Conservation (phyloP, 2,797 vertebrate genomes). For the Alosa sapidissima region DNA sequence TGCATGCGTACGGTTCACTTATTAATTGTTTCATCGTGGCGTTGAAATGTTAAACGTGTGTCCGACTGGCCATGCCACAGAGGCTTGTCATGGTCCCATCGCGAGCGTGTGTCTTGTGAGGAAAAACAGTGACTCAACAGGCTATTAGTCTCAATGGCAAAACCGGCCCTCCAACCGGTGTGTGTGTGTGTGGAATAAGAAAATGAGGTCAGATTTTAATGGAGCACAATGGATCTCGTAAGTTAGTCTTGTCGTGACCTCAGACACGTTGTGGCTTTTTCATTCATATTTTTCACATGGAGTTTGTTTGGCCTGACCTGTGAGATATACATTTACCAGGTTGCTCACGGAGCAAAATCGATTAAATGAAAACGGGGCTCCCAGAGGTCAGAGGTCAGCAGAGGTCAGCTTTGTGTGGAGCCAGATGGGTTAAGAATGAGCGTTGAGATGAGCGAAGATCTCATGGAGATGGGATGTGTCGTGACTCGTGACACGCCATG, state of each 20-base stretch:
- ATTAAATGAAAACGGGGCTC: not conserved
- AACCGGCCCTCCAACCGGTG: not conserved
- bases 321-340: not conserved
- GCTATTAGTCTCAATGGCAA: not conserved
- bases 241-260: not conserved
- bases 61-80: not conserved
- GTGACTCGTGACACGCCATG: not conserved
- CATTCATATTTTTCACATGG: constrained; percentile 3
- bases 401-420: not conserved
- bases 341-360: not conserved
- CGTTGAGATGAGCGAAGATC: not conserved
- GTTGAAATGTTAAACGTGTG: constrained; percentile 52
- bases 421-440: not conserved
- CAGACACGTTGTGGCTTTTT: not conserved
- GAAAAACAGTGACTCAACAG: constrained; percentile 11
- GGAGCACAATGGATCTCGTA: not conserved
- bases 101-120: not conserved
- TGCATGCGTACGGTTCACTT: constrained; percentile 51
- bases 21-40: constrained; percentile 62
- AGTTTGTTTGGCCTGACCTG: not conserved
- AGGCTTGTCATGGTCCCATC: not conserved
- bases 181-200: not conserved
- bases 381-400: not conserved
- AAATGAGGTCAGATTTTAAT: not conserved
- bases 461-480: not conserved